Evolutionary conservation across 2,113 vertebrate genomes (phyloP).

Genomic region (Myotis brandtii): DNA sequence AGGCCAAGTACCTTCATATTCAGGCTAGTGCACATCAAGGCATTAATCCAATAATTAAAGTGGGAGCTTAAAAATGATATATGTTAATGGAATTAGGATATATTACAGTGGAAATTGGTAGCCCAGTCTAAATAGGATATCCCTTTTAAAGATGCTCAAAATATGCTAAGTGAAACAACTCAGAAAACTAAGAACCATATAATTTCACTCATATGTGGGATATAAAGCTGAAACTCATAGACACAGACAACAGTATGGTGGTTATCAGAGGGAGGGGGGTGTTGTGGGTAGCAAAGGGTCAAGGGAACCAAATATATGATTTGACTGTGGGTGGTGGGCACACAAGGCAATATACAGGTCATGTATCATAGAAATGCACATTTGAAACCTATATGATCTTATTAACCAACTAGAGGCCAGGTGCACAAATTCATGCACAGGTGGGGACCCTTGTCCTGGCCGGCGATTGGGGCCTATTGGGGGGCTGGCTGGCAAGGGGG

Average conservation of each 20-base stretch:
- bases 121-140: neutral
- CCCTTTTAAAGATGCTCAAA: neutral
- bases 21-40: neutral
- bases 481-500: no score
- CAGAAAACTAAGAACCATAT: neutral
- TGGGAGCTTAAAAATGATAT: slow-evolving; percentile 15
- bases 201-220: neutral
- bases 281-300: neutral
- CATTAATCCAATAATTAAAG: neutral
- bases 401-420: neutral
- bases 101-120: neutral
- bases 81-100: neutral
- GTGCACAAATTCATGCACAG: no score
- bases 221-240: neutral
- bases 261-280: neutral
- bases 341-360: neutral
- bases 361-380: neutral
- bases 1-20: slow-evolving; percentile 12
- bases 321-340: neutral
- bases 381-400: neutral
- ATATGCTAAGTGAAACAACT: neutral
- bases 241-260: neutral
- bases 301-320: neutral
- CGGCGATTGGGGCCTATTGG: no score
- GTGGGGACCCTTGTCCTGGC: no score